These are phyloP conservation scores for Polypterus bichir DNA, from an alignment of 2,113 vertebrate genomes.

Conservation along the genomic window DNA sequence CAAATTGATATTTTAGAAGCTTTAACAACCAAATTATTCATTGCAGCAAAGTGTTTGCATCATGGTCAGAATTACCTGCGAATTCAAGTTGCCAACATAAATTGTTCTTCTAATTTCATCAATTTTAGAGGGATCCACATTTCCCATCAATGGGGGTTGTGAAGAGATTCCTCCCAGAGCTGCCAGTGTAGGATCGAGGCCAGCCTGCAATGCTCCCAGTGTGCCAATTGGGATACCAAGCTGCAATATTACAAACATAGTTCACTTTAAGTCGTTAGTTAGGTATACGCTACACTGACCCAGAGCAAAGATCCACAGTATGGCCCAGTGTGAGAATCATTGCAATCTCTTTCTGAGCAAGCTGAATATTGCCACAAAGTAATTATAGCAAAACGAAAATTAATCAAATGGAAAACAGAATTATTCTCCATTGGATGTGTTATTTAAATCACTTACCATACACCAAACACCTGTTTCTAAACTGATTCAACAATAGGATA, in stretches of 20 bases:
- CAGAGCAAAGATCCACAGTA: neutral
- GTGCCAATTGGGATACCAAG: conserved; percentile 73
- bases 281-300: neutral
- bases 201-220: conserved; percentile 48
- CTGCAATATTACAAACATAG: conserved; percentile 27
- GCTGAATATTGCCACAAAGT: too few relatives aligned
- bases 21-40: too few relatives aligned
- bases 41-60: too few relatives aligned
- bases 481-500: too few relatives aligned
- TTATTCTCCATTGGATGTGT: too few relatives aligned
- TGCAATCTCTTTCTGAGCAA: too few relatives aligned
- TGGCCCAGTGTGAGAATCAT: neutral
- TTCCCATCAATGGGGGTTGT: conserved; percentile 83
- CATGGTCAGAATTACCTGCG: conserved; percentile 58
- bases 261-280: neutral
- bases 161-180: conserved; percentile 48
- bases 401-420: too few relatives aligned
- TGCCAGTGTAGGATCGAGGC: conserved; percentile 56
- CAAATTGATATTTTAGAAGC: too few relatives aligned
- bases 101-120: conserved; percentile 91
- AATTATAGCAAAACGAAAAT: too few relatives aligned
- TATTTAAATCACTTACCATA: too few relatives aligned
- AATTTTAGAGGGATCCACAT: conserved; percentile 88
- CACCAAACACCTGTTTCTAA: too few relatives aligned
- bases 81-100: conserved; percentile 93